These are phyloP conservation scores for Orussus abietinus DNA, from an alignment of 1,140 invertebrate species.

Conservation along the genomic window DNA sequence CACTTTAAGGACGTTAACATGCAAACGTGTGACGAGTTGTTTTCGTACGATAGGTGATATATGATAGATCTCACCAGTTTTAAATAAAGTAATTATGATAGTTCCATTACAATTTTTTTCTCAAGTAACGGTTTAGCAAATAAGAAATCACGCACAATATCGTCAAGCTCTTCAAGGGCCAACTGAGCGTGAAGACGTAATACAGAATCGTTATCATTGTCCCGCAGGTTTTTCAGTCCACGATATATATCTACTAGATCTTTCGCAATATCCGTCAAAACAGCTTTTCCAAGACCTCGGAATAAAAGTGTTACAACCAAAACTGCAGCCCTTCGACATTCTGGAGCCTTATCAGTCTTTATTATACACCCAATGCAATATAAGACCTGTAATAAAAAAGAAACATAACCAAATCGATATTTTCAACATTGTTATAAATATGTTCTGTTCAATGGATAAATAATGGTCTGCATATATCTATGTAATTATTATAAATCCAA, in stretches of 20 bases:
- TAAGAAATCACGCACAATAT: conserved; percentile 63
- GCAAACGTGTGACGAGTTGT: too few relatives aligned
- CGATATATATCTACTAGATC: conserved; percentile 67
- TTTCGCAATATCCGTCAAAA: conserved; percentile 62
- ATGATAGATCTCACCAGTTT: too few relatives aligned
- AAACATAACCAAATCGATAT: too few relatives aligned
- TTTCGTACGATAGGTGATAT: too few relatives aligned
- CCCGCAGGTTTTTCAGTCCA: conserved; percentile 63
- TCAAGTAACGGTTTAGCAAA: conserved; percentile 57
- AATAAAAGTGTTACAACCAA: conserved; percentile 69
- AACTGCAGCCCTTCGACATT: conserved; percentile 75
- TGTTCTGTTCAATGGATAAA: too few relatives aligned
- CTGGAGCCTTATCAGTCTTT: conserved; percentile 63
- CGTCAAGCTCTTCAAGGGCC: conserved; percentile 72
- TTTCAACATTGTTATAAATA: too few relatives aligned
- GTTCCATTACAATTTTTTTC: too few relatives aligned
- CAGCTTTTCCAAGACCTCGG: conserved; percentile 68
- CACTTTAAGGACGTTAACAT: too few relatives aligned
- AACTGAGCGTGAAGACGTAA: conserved; percentile 70
- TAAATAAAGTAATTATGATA: not conserved
- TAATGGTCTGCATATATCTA: too few relatives aligned
- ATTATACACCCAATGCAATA: conserved; percentile 66
- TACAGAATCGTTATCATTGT: conserved; percentile 64
- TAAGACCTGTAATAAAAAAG: conserved; percentile 58
- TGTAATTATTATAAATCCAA: too few relatives aligned